These are phyloP conservation scores for Megatriorchis doriae DNA, from an alignment of 2,113 vertebrate genomes.

Conservation along the genomic window DNA sequence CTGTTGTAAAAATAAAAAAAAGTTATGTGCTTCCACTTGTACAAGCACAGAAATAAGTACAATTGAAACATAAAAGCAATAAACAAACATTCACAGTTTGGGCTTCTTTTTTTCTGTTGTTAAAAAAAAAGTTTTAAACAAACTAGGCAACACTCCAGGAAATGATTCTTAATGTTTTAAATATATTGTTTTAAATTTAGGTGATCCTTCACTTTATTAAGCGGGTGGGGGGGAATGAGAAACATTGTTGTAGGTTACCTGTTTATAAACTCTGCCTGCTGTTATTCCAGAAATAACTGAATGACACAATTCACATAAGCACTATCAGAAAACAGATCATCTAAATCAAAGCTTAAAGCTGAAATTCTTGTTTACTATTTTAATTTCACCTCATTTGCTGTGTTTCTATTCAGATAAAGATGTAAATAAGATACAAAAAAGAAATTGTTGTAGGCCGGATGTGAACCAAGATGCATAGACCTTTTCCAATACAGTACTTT, in stretches of 20 bases:
- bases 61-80: constrained; percentile 15
- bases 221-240: neutral
- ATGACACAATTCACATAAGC: neutral
- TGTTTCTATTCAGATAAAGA: constrained; percentile 1
- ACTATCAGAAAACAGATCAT: neutral
- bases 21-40: neutral
- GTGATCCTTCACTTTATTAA: constrained; percentile 34
- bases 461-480: neutral
- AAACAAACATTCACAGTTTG: constrained; percentile 32
- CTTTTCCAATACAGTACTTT: neutral
- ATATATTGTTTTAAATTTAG: constrained; percentile 55
- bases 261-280: constrained; percentile 37
- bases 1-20: constrained; percentile 3
- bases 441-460: neutral
- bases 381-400: neutral
- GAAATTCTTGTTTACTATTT: constrained; percentile 12
- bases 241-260: constrained; percentile 47
- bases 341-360: constrained; percentile 18
- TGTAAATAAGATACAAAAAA: constrained; percentile 25
- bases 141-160: constrained; percentile 33
- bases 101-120: neutral
- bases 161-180: constrained; percentile 28
- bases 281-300: constrained; percentile 33
- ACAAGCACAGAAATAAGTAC: constrained; percentile 17
- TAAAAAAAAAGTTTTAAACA: neutral